A percentile compares a stretch with the other conserved stretches of the same genome.
phyloP scores from a whole-genome alignment of 2,888 invertebrate genomes.

The Gastrophysa polygoni region DNA sequence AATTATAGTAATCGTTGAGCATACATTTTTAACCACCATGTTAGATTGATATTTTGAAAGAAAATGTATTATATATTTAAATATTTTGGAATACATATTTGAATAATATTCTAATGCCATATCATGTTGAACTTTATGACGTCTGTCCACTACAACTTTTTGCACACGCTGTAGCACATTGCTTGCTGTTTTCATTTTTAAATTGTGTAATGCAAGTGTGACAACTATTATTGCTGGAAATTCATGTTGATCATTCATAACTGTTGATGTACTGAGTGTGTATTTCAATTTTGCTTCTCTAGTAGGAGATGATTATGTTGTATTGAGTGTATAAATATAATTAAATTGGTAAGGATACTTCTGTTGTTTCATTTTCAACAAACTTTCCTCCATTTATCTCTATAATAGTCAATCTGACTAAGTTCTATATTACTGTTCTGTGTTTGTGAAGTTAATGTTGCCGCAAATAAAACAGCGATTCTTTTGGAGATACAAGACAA shows the following conservation, averaged over 20 bases:
- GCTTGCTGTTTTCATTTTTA: neutral
- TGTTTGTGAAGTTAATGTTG: no score
- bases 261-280: constrained; percentile 25
- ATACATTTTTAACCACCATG: neutral
- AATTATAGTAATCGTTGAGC: neutral
- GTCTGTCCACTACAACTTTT: neutral
- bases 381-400: no score
- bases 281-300: constrained; percentile 32
- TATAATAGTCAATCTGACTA: no score
- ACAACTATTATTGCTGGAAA: neutral
- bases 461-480: no score
- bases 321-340: constrained; percentile 37
- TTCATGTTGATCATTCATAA: constrained; percentile 28
- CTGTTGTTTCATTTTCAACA: neutral
- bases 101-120: constrained; percentile 6
- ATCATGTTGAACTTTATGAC: neutral
- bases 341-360: constrained; percentile 12
- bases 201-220: neutral
- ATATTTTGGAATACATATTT: constrained; percentile 15
- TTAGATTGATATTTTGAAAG: constrained; percentile 11
- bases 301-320: constrained; percentile 32
- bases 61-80: constrained; percentile 8
- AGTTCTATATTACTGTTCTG: no score
- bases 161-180: neutral
- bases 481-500: no score